phyloP scores from a whole-genome alignment of 2,888 invertebrate species.

The Gortyna flavago region DNA sequence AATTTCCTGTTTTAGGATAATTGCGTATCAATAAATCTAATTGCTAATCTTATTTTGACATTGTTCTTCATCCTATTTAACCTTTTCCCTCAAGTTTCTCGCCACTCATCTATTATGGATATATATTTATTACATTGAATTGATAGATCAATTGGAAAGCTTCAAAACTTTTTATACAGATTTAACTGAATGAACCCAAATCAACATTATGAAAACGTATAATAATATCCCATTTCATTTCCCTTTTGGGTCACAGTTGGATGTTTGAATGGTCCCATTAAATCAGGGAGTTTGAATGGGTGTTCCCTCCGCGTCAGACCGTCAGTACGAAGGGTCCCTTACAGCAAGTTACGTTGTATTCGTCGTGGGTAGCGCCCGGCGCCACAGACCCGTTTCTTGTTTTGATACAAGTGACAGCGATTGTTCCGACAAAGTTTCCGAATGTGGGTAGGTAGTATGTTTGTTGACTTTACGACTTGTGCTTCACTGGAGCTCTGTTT shows the following conservation, averaged over 20 bases:
- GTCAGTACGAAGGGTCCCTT: constrained; percentile 53
- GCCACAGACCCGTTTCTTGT: constrained; percentile 67
- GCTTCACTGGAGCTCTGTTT: constrained; percentile 4
- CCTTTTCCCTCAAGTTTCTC: background rate
- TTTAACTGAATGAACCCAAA: constrained; percentile 45
- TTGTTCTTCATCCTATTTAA: background rate
- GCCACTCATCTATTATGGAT: background rate
- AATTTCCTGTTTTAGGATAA: background rate
- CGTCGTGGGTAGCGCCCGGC: constrained; percentile 73
- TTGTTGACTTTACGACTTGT: constrained; percentile 39
- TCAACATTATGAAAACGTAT: constrained; percentile 46
- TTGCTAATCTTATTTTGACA: background rate
- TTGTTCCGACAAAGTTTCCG: constrained; percentile 52
- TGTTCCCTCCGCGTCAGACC: constrained; percentile 53
- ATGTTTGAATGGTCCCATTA: constrained; percentile 69
- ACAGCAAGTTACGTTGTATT: constrained; percentile 62
- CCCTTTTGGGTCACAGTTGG: constrained; percentile 46
- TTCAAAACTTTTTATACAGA: constrained; percentile 18
- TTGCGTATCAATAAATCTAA: constrained; percentile 1
- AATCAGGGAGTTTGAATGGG: constrained; percentile 68
- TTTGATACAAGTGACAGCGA: constrained; percentile 56
- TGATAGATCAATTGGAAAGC: constrained; percentile 20
- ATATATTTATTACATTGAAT: background rate
- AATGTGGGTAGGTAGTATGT: constrained; percentile 33
- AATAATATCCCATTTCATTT: constrained; percentile 55